Evolutionary conservation across 2,113 vertebrate species (phyloP).

Genomic region (Stomatorhinus ivindoensis): DNA sequence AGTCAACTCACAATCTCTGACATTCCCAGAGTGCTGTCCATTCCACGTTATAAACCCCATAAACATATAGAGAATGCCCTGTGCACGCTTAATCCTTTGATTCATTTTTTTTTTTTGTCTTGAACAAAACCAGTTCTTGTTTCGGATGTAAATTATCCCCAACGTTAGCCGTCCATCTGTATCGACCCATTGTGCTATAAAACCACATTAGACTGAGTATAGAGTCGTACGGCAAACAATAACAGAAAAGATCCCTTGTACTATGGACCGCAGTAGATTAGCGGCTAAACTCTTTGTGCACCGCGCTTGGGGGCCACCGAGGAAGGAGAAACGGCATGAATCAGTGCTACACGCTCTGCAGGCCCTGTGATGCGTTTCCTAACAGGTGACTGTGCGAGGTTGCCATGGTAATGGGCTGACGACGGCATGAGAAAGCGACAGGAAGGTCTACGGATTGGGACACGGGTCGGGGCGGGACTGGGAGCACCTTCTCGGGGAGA

Average conservation of each 20-base stretch:
- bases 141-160: background rate
- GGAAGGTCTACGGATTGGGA: background rate
- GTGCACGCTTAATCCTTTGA: background rate
- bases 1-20: background rate
- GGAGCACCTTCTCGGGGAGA: background rate
- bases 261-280: background rate
- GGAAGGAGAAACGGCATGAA: background rate
- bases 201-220: background rate
- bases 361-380: background rate
- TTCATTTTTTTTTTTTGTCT: background rate
- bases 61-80: slow-evolving; percentile 3
- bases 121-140: slow-evolving; percentile 9
- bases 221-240: background rate
- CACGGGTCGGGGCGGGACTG: background rate
- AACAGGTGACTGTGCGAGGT: background rate
- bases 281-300: background rate
- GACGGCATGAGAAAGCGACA: background rate
- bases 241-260: slow-evolving; percentile 3
- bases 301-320: background rate
- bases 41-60: background rate
- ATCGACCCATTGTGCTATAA: background rate
- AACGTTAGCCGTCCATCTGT: background rate
- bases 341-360: background rate
- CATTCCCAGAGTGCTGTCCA: background rate
- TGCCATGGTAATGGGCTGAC: background rate